Evolutionary conservation across 2,888 invertebrate genomes (phyloP), one percentile per base, ranked within the genome.

Genomic region (Epinotia brunnichana): DNA sequence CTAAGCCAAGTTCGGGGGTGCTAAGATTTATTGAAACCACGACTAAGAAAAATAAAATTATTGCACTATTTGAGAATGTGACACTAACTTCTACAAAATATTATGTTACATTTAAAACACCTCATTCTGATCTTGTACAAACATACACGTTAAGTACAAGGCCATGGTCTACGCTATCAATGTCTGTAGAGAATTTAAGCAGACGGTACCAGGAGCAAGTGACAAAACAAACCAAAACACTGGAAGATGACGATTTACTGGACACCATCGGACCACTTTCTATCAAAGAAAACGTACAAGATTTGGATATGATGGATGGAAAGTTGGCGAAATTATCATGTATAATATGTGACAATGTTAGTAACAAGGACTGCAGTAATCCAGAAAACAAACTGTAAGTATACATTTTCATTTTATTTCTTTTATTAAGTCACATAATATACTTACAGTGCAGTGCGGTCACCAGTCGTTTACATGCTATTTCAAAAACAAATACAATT

Each of bases 381-480:
- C 90, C 90, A 3, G 79, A 76, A 76, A 83, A 86, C 61, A 87
- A 86, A 81, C 73, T 87, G 91, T 90, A 76, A 86, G 90, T 85
- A 74, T 3, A n/a, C 1, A 48, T 48, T 24, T n/a, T n/a, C n/a
- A n/a, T n/a, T n/a, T n/a, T n/a, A n/a, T n/a, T n/a, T n/a, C n/a
- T n/a, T n/a, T n/a, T n/a, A n/a, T n/a, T n/a, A n/a, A n/a, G n/a
- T n/a, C n/a, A n/a, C n/a, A n/a, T n/a, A n/a, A n/a, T n/a, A n/a
- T n/a, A n/a, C n/a, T n/a, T n/a, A n/a, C n/a, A n/a, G n/a, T n/a
- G n/a, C n/a, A n/a, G n/a, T n/a, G n/a, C n/a, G n/a, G n/a, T n/a
- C n/a, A n/a, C n/a, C n/a, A n/a, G n/a, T n/a, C n/a, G n/a, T n/a
- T n/a, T n/a, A n/a, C n/a, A n/a, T n/a, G n/a, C n/a, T n/a, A n/a